Conservation (phyloP, 2,888 invertebrate species). For the Loripinus fragilis region DNA sequence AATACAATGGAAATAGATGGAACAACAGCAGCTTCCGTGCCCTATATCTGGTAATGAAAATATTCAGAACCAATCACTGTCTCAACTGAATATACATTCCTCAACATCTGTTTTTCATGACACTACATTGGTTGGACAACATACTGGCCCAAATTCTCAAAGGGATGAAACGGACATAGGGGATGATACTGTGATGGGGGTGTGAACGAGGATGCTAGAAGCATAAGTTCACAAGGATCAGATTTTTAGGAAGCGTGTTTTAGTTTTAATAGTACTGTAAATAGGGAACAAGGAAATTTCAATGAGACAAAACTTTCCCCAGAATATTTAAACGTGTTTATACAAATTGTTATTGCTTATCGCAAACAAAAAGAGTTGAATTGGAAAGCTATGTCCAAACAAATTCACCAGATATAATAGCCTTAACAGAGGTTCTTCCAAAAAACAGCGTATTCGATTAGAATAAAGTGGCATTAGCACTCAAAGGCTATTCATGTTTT, state of each 20-base stretch:
- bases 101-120: neutral
- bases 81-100: neutral
- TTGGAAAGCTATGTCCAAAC: neutral
- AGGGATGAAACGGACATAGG: neutral
- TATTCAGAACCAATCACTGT: neutral
- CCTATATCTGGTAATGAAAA: neutral
- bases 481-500: neutral
- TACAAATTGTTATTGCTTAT: neutral
- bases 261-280: slow-evolving; percentile 5
- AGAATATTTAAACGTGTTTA: neutral
- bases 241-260: neutral
- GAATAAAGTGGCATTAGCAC: neutral
- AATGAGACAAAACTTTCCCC: neutral
- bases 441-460: neutral
- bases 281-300: neutral
- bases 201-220: neutral
- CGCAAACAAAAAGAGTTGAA: neutral
- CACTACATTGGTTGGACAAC: neutral
- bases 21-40: neutral
- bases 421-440: neutral
- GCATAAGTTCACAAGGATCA: neutral
- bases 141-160: neutral
- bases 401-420: slow-evolving; percentile 7
- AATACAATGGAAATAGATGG: neutral
- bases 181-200: neutral